A percentile compares a stretch with the other conserved stretches of the same genome.
These are phyloP conservation scores for Anthoscopus minutus DNA, from an alignment of 2,113 vertebrate species.

Conservation along the genomic window DNA sequence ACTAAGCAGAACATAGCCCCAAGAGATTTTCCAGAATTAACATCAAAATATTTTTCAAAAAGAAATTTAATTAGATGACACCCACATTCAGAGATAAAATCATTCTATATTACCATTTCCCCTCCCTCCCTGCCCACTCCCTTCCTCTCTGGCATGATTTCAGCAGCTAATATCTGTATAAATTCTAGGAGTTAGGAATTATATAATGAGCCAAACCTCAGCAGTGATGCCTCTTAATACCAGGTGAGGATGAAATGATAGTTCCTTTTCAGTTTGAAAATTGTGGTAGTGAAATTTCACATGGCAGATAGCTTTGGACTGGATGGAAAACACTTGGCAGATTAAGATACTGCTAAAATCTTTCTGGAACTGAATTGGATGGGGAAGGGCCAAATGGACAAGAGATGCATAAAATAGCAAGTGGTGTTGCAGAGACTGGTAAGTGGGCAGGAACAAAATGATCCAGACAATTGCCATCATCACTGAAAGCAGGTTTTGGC, in stretches of 20 bases:
- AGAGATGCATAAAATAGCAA: background rate
- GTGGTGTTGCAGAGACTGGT: background rate
- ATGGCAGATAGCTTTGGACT: background rate
- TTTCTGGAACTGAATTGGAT: background rate
- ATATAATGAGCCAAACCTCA: background rate
- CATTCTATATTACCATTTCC: background rate
- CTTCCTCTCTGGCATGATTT: background rate
- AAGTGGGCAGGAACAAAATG: background rate
- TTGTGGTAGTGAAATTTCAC: background rate
- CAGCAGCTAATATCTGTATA: background rate
- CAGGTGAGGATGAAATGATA: background rate
- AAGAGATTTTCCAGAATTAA: background rate
- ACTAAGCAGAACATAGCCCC: background rate
- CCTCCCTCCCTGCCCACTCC: background rate
- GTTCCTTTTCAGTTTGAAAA: background rate
- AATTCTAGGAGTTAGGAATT: background rate
- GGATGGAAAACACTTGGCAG: background rate
- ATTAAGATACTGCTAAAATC: background rate
- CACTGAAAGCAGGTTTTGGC: background rate
- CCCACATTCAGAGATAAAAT: slow-evolving; percentile 13
- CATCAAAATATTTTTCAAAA: slow-evolving; percentile 37
- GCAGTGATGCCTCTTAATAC: background rate
- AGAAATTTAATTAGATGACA: slow-evolving; percentile 10
- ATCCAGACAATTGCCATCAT: background rate
- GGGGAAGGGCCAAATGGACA: background rate